Conservation (phyloP, 2,797 vertebrate genomes). For the Karalla daura region DNA sequence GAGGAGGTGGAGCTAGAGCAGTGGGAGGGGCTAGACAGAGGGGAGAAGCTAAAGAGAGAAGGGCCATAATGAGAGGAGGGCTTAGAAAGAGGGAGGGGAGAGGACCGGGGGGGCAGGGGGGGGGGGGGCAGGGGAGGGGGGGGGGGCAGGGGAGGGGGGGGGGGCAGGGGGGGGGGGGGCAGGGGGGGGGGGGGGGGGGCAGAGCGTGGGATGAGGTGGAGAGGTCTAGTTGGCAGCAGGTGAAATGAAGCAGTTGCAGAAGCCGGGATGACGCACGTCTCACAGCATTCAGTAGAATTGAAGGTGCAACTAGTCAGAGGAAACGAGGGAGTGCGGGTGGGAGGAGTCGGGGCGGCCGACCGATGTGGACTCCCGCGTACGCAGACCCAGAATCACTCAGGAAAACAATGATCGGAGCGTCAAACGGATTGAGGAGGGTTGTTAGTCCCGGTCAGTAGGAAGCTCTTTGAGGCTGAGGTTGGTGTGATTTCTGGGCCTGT, state of each 20-base stretch:
- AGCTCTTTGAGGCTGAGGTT: slow-evolving; percentile 30
- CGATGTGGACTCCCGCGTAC: slow-evolving; percentile 80
- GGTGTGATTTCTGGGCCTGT: slow-evolving; percentile 79
- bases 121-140: too few relatives aligned
- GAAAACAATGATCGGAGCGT: slow-evolving; percentile 10
- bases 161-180: too few relatives aligned
- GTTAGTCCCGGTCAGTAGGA: slow-evolving; percentile 36
- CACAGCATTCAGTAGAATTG: slow-evolving; percentile 88
- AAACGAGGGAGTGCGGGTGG: slow-evolving; percentile 71
- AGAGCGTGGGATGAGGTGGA: slow-evolving; percentile 81
- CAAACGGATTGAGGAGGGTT: slow-evolving; percentile 21
- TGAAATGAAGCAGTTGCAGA: slow-evolving; percentile 86
- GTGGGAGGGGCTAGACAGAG: too few relatives aligned
- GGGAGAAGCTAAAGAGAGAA: too few relatives aligned
- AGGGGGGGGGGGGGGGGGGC: slow-evolving; percentile 52
- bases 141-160: too few relatives aligned
- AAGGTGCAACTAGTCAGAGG: slow-evolving; percentile 83
- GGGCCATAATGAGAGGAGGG: too few relatives aligned
- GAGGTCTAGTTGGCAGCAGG: slow-evolving; percentile 78
- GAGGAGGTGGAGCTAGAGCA: slow-evolving; percentile 71
- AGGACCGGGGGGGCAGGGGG: slow-evolving; percentile 49
- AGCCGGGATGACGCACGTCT: slow-evolving; percentile 84
- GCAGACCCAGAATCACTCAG: slow-evolving; percentile 78
- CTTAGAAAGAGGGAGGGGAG: too few relatives aligned
- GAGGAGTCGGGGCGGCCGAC: slow-evolving; percentile 72